Evolutionary conservation across 2,797 vertebrate species (phyloP).

Genomic region (Hippoglossus hippoglossus): DNA sequence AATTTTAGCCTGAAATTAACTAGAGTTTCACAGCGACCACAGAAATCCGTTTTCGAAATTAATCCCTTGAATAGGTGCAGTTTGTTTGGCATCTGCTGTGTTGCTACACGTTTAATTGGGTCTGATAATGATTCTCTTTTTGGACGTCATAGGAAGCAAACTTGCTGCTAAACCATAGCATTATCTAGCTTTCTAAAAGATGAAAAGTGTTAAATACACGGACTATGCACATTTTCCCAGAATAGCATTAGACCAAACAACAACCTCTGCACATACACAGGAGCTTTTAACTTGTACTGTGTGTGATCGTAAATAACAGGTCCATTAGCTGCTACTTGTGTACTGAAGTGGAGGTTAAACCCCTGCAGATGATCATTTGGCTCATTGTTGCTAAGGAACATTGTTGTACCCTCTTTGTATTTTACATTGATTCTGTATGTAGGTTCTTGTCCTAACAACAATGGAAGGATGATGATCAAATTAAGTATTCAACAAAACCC

Average conservation of each 20-base stretch:
- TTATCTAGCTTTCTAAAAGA: background rate
- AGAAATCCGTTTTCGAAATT: background rate
- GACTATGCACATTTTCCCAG: too few relatives aligned
- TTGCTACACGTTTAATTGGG: background rate
- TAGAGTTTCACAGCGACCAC: background rate
- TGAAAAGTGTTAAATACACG: too few relatives aligned
- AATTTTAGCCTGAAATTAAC: background rate
- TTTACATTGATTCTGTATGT: background rate
- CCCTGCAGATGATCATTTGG: background rate
- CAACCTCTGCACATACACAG: too few relatives aligned
- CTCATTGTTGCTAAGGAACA: background rate
- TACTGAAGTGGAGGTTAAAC: background rate
- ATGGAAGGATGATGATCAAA: background rate
- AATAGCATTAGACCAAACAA: too few relatives aligned
- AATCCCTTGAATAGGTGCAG: background rate
- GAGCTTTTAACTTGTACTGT: too few relatives aligned
- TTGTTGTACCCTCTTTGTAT: background rate
- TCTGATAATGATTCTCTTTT: constrained; percentile 12
- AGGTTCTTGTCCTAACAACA: background rate
- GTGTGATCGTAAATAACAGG: background rate
- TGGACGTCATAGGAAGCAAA: background rate
- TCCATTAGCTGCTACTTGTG: background rate
- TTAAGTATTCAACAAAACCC: background rate
- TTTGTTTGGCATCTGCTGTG: background rate
- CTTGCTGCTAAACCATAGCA: background rate